Conservation (phyloP, 2,888 invertebrate species). For the Xanthorhoe spadicearia region DNA sequence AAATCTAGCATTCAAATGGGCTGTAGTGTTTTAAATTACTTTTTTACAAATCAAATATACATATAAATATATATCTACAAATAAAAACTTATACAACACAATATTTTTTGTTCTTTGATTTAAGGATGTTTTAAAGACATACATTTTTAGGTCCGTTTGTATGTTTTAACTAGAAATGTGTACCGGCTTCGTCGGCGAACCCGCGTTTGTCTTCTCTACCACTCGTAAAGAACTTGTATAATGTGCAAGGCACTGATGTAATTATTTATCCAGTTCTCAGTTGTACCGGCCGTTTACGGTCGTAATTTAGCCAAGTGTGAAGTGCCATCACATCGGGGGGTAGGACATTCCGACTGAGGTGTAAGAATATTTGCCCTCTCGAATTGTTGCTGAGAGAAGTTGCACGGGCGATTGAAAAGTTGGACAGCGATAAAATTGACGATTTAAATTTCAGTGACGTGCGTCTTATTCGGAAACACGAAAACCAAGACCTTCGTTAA, state of each 20-base stretch:
- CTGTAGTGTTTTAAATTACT: no score
- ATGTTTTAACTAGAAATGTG: slow-evolving; percentile 4
- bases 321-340: slow-evolving; percentile 83
- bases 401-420: slow-evolving; percentile 18
- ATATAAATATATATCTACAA: no score
- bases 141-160: not conserved
- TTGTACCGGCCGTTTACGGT: slow-evolving; percentile 63
- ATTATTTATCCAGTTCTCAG: slow-evolving; percentile 49
- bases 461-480: no score
- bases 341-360: slow-evolving; percentile 74
- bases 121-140: no score
- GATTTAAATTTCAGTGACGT: not conserved
- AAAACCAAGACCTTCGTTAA: no score
- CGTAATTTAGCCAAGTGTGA: slow-evolving; percentile 83
- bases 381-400: slow-evolving; percentile 71
- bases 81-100: no score
- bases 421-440: not conserved
- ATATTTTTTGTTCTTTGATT: no score
- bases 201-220: slow-evolving; percentile 15
- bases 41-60: no score
- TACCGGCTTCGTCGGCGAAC: slow-evolving; percentile 8
- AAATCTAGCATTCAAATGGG: no score
- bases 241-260: slow-evolving; percentile 42
- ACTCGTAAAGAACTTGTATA: slow-evolving; percentile 34
- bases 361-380: slow-evolving; percentile 74